Conservation (phyloP, 1,140 invertebrate species). For the Euborellia annulipes region DNA sequence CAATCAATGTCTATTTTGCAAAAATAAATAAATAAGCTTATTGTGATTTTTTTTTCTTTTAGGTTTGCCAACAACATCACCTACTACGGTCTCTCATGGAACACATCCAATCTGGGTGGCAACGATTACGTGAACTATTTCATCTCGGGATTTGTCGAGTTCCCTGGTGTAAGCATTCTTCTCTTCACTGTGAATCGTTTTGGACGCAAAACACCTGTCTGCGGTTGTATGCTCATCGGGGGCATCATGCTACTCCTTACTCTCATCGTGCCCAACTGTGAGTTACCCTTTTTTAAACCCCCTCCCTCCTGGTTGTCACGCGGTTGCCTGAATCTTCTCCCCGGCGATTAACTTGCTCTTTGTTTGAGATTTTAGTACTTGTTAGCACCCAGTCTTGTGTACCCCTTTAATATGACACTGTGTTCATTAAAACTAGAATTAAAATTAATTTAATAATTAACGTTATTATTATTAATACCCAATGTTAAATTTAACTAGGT, state of each 20-base stretch:
- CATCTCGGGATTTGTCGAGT: slow-evolving; percentile 59
- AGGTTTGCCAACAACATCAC: slow-evolving; percentile 63
- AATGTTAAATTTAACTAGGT: too few species aligned
- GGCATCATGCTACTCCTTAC: slow-evolving; percentile 42
- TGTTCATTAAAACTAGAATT: too few species aligned
- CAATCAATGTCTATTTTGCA: too few species aligned
- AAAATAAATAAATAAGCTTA: too few species aligned
- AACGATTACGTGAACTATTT: slow-evolving; percentile 61
- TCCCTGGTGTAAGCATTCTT: slow-evolving; percentile 54
- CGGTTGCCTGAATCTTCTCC: too few species aligned
- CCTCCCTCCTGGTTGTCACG: too few species aligned
- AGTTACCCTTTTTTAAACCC: slow-evolving; percentile 8
- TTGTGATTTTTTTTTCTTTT: slow-evolving; percentile 15
- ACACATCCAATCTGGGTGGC: slow-evolving; percentile 49
- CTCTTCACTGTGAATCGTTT: slow-evolving; percentile 51
- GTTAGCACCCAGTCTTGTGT: too few species aligned
- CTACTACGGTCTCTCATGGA: slow-evolving; percentile 70
- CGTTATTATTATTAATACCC: too few species aligned
- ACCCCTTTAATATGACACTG: too few species aligned
- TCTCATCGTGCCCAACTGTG: slow-evolving; percentile 37
- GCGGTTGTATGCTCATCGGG: slow-evolving; percentile 48
- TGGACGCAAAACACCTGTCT: slow-evolving; percentile 51
- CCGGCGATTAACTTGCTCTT: too few species aligned
- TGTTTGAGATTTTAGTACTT: too few species aligned
- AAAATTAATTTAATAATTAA: too few species aligned